phyloP scores from a whole-genome alignment of 2,113 vertebrate genomes.

The Marmota flaviventris region DNA sequence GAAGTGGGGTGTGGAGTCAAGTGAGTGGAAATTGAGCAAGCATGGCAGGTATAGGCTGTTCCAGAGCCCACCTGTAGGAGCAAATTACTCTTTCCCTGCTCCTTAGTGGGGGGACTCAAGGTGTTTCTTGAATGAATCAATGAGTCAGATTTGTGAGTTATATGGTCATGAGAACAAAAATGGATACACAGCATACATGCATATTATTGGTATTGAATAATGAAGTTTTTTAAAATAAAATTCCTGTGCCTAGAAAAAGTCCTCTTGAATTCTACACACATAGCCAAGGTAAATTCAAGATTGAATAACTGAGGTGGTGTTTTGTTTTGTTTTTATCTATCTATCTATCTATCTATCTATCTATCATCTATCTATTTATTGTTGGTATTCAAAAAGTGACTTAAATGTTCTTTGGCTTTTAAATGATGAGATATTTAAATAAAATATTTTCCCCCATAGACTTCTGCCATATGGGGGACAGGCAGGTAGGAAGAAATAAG shows the following conservation, averaged over 20 bases:
- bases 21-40: not conserved
- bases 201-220: not conserved
- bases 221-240: not conserved
- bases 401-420: not conserved
- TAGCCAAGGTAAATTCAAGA: not conserved
- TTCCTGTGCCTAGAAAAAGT: not conserved
- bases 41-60: accelerated
- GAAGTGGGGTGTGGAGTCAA: not conserved
- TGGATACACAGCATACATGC: too few species aligned
- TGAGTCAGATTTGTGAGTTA: not conserved
- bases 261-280: not conserved
- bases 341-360: too few species aligned
- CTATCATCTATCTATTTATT: too few species aligned
- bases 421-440: conserved; percentile 18
- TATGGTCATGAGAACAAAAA: not conserved
- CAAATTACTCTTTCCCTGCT: accelerated
- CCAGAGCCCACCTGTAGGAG: accelerated
- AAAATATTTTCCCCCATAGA: not conserved
- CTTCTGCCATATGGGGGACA: not conserved
- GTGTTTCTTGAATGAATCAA: not conserved
- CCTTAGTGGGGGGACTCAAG: not conserved
- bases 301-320: too few species aligned
- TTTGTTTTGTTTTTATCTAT: too few species aligned
- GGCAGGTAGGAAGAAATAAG: not conserved
- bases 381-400: not conserved